Conservation (phyloP, 2,888 invertebrate genomes). For the Eretmocerus hayati region DNA sequence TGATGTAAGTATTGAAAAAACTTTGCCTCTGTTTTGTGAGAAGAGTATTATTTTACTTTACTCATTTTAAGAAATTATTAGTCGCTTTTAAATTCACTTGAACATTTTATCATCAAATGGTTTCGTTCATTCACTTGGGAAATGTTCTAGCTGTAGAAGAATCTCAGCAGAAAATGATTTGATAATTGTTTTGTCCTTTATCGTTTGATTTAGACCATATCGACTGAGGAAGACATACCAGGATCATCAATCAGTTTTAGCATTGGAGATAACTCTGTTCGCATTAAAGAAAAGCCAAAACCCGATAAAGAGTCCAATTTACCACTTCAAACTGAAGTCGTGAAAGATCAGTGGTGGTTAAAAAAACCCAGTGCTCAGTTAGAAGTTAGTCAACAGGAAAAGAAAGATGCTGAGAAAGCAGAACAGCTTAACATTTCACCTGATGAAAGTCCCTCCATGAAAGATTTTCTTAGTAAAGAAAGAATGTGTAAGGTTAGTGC, state of each 20-base stretch:
- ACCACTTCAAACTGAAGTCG: not conserved
- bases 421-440: constrained; percentile 29
- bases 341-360: constrained; percentile 35
- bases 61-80: not conserved
- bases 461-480: constrained; percentile 41
- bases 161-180: too few relatives aligned
- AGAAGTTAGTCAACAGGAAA: constrained; percentile 25
- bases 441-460: constrained; percentile 39
- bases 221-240: constrained; percentile 30
- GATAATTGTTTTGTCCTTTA: too few relatives aligned
- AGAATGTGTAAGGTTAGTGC: constrained; percentile 38
- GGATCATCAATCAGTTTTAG: constrained; percentile 38
- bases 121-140: too few relatives aligned
- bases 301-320: constrained; percentile 10
- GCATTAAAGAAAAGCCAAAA: constrained; percentile 29
- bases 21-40: not conserved
- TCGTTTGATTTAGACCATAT: constrained; percentile 13
- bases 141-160: too few relatives aligned
- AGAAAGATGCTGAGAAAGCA: constrained; percentile 13
- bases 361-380: constrained; percentile 33
- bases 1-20: constrained; percentile 15
- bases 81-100: too few relatives aligned
- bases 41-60: not conserved
- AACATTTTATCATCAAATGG: too few relatives aligned
- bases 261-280: constrained; percentile 34